phyloP scores from a whole-genome alignment of 1,140 invertebrate genomes.

The Scaptomyza pallida region DNA sequence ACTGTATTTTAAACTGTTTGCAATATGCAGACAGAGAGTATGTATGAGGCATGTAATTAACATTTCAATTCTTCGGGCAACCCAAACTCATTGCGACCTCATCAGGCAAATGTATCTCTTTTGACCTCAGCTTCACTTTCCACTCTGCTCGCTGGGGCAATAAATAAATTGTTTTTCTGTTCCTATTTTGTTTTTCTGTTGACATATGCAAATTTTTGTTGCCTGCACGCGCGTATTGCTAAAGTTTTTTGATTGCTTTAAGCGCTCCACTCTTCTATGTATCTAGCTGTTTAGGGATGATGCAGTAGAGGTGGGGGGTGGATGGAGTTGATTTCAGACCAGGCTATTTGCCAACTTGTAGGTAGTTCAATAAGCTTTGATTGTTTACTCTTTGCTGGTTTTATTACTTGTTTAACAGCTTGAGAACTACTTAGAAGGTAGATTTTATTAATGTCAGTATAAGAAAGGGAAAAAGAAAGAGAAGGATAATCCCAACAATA shows the following conservation, averaged over 20 bases:
- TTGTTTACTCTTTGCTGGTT: conserved; percentile 53
- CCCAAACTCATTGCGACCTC: conserved; percentile 13
- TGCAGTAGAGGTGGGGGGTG: not conserved
- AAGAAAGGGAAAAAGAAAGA: not conserved
- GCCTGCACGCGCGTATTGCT: conserved; percentile 46
- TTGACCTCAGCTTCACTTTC: conserved; percentile 45
- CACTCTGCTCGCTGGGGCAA: conserved; percentile 40
- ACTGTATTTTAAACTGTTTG: conserved; percentile 82
- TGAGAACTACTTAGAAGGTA: not conserved
- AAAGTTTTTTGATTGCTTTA: conserved; percentile 69
- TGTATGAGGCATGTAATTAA: conserved; percentile 68
- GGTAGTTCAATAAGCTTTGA: conserved; percentile 45
- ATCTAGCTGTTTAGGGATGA: not conserved
- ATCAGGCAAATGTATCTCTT: conserved; percentile 80
- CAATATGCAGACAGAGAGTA: conserved; percentile 17
- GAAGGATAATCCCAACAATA: too few relatives aligned
- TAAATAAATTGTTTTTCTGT: conserved; percentile 73
- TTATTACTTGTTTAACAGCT: conserved; percentile 41
- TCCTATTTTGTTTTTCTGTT: conserved; percentile 63
- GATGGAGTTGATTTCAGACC: not conserved
- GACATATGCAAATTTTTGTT: conserved; percentile 82
- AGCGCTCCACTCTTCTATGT: conserved; percentile 18
- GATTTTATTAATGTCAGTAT: not conserved
- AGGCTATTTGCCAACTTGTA: conserved; percentile 46
- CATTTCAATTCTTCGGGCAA: conserved; percentile 75